Percentiles rank a stretch among this genome's conserved stretches.
phyloP scores from a whole-genome alignment of 2,797 vertebrate species.

The Syngnathus acus region DNA sequence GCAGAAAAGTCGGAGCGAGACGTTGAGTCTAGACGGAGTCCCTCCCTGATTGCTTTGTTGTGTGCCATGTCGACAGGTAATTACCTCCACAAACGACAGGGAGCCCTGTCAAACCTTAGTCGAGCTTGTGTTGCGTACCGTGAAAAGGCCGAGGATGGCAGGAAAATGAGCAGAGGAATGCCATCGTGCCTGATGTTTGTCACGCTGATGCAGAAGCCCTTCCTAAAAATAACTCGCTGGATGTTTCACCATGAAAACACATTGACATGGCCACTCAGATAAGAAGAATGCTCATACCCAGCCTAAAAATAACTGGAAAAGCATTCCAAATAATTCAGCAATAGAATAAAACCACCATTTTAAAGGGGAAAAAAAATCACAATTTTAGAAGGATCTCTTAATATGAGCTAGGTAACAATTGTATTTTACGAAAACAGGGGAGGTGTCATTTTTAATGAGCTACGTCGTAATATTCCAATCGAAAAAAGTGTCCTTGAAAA shows the following conservation, averaged over 20 bases:
- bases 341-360: too few species aligned
- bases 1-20: constrained; percentile 54
- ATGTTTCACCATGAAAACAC: constrained; percentile 24
- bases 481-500: too few species aligned
- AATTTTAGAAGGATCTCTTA: too few species aligned
- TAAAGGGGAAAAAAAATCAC: too few species aligned
- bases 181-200: not conserved
- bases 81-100: constrained; percentile 63
- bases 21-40: constrained; percentile 72
- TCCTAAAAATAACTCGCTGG: constrained; percentile 17
- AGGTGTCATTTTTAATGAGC: too few species aligned
- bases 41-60: constrained; percentile 73
- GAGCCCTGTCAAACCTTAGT: constrained; percentile 42
- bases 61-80: constrained; percentile 72
- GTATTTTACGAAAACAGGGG: too few species aligned
- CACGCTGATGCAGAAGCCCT: not conserved
- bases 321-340: too few species aligned
- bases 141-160: constrained; percentile 16
- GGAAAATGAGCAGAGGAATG: constrained; percentile 5
- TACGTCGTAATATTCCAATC: too few species aligned
- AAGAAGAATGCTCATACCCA: not conserved
- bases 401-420: too few species aligned
- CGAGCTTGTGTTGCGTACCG: constrained; percentile 29
- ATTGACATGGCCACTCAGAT: constrained; percentile 13
- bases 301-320: too few species aligned